Evolutionary conservation across 2,797 vertebrate species (phyloP).

Genomic region (Syngnathus acus): DNA sequence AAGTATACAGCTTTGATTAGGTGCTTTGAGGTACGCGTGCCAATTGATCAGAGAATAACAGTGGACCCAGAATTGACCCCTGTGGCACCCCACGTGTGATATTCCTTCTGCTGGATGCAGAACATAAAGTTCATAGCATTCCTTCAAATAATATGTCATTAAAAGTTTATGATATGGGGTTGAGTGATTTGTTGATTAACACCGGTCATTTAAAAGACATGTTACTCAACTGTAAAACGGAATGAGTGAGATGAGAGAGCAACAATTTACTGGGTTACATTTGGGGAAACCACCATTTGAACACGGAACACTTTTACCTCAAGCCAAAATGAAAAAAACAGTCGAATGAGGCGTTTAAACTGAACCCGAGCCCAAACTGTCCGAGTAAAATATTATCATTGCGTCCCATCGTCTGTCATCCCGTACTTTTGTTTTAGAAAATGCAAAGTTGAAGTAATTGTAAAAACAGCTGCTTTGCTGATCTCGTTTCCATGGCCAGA

Average conservation of each 20-base stretch:
- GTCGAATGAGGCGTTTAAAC: neutral
- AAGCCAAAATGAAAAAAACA: neutral
- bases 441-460: neutral
- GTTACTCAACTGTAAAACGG: neutral
- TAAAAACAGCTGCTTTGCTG: constrained; percentile 1
- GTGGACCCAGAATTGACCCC: too few relatives aligned
- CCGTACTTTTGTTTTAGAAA: constrained; percentile 2
- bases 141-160: neutral
- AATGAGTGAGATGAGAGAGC: neutral
- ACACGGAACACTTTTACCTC: neutral
- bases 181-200: constrained; percentile 1
- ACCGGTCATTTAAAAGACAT: neutral
- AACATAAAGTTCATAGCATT: neutral
- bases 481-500: neutral
- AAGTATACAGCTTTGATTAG: constrained; percentile 17
- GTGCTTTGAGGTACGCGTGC: constrained; percentile 7
- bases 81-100: too few relatives aligned
- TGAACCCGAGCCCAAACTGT: neutral
- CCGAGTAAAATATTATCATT: constrained; percentile 16
- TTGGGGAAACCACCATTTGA: neutral
- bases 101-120: too few relatives aligned
- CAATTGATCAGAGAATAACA: too few relatives aligned
- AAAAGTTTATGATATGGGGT: neutral
- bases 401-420: constrained; percentile 12
- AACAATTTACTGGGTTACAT: neutral